Base-by-base conservation (phyloP, 2,797 vertebrate genomes). In the Eutrigla gurnardus region DNA sequence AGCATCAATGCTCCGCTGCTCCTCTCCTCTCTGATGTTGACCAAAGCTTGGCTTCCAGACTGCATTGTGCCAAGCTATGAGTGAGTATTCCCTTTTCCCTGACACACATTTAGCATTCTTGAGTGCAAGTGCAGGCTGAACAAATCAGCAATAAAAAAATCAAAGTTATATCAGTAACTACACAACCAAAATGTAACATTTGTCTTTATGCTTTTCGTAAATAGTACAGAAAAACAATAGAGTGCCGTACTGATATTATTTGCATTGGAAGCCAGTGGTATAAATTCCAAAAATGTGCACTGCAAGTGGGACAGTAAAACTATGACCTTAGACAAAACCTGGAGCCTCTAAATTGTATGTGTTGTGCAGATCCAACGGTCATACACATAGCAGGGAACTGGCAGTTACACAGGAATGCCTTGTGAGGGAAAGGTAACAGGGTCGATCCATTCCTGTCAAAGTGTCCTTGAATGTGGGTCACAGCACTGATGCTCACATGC, bases 21-120 rank as follows among this genome's bases (percentile, higher is more conserved):
- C 42, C 62, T 25, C 62, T 66, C 54, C 65, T 45, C 36, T 57
- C 40, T 65, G 52, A 76, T 42, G 49, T 61, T 65, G 50, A 73
- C 50, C 45, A 64, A 62, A 69, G 69, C 52, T 66, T 54, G 46
- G 67, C 54, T 40, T 86, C 37, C 70, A 66, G 63, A 72, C 80
- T 50, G 69, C 64, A 17, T 39, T 0, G n/a, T 36, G 46, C 78
- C 71, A 43, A 49, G 70, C 35, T 82, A 40, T 57, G 53, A 69
- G 10, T 10, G 49, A 63, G 43, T 5, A 49, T 57, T 47, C 45
- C 32, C 1, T 12, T 54, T 66, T 59, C 45, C 55, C 68, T 42
- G 59, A 77, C 79, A 77, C 66, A 74, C 75, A 72, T 69, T 46
- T 12, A 68, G n/a, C 45, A 43, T 53, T 57, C 46, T 55, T 37